phyloP scores from a whole-genome alignment of 2,797 vertebrate species.

The Eupleurogrammus muticus region DNA sequence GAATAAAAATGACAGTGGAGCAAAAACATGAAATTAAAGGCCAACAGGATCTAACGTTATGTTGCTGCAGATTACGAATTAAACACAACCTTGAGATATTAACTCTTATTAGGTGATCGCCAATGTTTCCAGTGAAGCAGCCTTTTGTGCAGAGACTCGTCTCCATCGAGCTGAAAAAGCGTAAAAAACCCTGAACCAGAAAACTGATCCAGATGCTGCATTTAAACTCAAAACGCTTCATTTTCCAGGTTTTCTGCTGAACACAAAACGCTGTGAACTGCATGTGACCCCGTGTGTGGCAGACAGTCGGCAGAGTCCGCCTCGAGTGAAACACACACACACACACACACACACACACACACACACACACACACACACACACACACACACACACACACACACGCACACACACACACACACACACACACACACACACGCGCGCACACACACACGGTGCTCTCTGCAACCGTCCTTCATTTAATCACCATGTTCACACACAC shows the following conservation, averaged over 20 bases:
- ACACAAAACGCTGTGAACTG: slow-evolving; percentile 54
- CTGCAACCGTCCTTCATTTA: slow-evolving; percentile 18
- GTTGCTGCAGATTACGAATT: neutral
- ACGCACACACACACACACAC: slow-evolving; percentile 24
- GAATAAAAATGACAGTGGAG: slow-evolving; percentile 45
- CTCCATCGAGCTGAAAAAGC: slow-evolving; percentile 24
- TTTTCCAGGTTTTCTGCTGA: slow-evolving; percentile 38
- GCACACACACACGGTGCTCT: slow-evolving; percentile 39
- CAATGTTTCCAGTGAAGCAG: neutral
- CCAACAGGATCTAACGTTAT: no score
- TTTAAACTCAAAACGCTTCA: slow-evolving; percentile 30
- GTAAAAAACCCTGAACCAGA: slow-evolving; percentile 33
- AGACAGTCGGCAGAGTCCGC: slow-evolving; percentile 34
- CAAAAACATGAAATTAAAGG: no score
- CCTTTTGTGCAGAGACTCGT: slow-evolving; percentile 2
- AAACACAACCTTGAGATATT: slow-evolving; percentile 6
- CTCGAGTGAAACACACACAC: slow-evolving; percentile 27
- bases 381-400: slow-evolving; percentile 1
- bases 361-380: slow-evolving; percentile 24
- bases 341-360: slow-evolving; percentile 17
- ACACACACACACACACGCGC: slow-evolving; percentile 10
- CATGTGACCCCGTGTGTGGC: slow-evolving; percentile 44
- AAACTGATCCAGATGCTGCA: slow-evolving; percentile 58
- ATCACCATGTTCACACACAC: slow-evolving; percentile 34
- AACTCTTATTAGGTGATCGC: slow-evolving; percentile 16